These are phyloP conservation scores for Pleuronectes platessa DNA, from an alignment of 2,113 vertebrate genomes.

Conservation along the genomic window DNA sequence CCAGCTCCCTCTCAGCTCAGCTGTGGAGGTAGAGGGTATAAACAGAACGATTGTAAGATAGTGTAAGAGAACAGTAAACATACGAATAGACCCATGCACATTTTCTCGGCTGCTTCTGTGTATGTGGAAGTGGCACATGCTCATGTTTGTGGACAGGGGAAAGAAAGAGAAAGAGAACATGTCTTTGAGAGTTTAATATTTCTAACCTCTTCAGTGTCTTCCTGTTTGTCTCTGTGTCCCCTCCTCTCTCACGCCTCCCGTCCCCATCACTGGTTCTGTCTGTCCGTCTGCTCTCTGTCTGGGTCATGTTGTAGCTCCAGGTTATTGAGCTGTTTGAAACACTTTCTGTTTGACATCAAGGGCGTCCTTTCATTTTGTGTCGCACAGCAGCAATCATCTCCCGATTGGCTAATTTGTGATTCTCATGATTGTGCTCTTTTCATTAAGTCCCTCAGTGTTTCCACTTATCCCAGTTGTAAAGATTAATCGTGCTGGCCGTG, in stretches of 20 bases:
- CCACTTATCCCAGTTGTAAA: constrained; percentile 11
- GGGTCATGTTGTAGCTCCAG: background rate
- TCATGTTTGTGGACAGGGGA: background rate
- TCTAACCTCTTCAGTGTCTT: background rate
- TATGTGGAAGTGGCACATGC: background rate
- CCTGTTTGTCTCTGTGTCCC: background rate
- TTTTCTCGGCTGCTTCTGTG: background rate
- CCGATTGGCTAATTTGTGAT: constrained; percentile 50
- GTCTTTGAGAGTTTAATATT: background rate
- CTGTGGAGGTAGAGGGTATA: constrained; percentile 43
- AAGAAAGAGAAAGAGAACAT: background rate
- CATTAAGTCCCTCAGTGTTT: background rate
- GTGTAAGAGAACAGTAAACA: background rate
- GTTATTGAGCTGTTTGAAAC: constrained; percentile 34
- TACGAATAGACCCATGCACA: background rate
- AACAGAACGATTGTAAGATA: constrained; percentile 35
- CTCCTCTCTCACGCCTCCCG: no score
- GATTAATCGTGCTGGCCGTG: constrained; percentile 29
- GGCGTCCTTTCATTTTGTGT: background rate
- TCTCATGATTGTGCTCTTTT: background rate
- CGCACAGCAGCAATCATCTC: constrained; percentile 13
- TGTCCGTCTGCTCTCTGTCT: no score
- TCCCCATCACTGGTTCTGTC: no score
- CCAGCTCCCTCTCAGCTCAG: constrained; percentile 34
- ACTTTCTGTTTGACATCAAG: constrained; percentile 43